Evolutionary conservation across 2,888 invertebrate genomes (phyloP), one percentile per base, ranked within the genome.

Genomic region (Teinopalpus imperialis): DNA sequence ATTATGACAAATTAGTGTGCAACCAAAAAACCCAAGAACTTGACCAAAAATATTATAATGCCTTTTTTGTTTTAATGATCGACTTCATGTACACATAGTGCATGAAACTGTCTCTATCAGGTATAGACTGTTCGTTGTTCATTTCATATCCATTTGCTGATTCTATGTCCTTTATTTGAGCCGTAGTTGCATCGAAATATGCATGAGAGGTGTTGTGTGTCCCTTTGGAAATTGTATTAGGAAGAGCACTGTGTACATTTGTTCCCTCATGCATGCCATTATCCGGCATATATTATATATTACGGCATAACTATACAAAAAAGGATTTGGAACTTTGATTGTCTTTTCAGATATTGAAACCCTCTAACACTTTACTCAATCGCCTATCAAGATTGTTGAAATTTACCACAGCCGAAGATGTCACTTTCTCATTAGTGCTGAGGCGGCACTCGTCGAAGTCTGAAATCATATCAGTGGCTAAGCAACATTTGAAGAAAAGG

Each of bases 351-450:
- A 92, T 92, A 66, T 87, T 96, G 63, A 94, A 94, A 82, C 92
- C 95, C 59, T 91, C 94, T 61, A 90, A 93, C 61, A 94, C 95
- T 75, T 92, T 97, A 74, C 92, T 98, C 76, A 90, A 91, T 69
- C 94, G 96, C 73, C 90, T 98, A 64, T 94, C 95, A 81, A 94
- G 95, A 90, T 92, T 95, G 67, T 91, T 97, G 68, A 94, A 94
- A 76, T 92, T 98, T 68, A 94, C 94, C 51, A 92, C 95, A 62
- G 94, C 97, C 32, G 96, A 97, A 86, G 98, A 98, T 91, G 95
- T 97, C 68, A 94, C 95, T 37, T 94, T 98, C 81, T 95, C 96
- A 47, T 90, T 98, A 66, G 94, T 96, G 51, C 88, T 98, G 56
- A 92, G 94, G 59, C 76, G 95, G 54, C 93, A 95, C 70, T 97